Conservation (phyloP, 2,888 invertebrate genomes). For the Euplagia quadripunctaria region DNA sequence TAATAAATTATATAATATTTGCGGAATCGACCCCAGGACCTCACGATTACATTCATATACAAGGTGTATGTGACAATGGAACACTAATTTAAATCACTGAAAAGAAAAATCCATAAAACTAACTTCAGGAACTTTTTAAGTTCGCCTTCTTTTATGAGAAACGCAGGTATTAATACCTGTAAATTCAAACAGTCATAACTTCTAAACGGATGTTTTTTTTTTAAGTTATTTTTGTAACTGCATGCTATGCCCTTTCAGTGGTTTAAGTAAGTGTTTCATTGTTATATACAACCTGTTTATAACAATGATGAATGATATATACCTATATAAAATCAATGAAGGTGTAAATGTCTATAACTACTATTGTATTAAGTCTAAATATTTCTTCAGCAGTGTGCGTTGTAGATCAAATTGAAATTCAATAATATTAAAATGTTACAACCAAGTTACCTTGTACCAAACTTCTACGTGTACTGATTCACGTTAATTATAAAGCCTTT, state of each 20-base stretch:
- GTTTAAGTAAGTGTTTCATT: too few species aligned
- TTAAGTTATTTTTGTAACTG: too few species aligned
- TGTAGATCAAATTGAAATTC: not conserved
- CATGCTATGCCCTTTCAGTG: too few species aligned
- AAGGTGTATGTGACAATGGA: too few species aligned
- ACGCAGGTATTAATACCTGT: too few species aligned
- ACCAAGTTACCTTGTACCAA: slow-evolving; percentile 63
- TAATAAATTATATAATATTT: not conserved
- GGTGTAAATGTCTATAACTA: not conserved
- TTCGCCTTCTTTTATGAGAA: too few species aligned
- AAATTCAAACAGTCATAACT: too few species aligned
- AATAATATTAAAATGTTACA: slow-evolving; percentile 1
- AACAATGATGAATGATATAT: too few species aligned
- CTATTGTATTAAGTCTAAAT: not conserved
- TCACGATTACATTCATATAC: not conserved
- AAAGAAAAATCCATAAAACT: too few species aligned
- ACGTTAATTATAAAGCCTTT: slow-evolving; percentile 66
- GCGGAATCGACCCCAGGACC: not conserved
- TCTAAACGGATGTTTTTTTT: too few species aligned
- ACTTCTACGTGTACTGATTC: slow-evolving; percentile 67
- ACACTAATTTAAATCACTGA: too few species aligned
- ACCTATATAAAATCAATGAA: not conserved
- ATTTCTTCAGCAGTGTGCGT: not conserved
- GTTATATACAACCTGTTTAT: not conserved
- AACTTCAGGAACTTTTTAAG: too few species aligned